Evolutionary conservation across 2,797 vertebrate species (phyloP), one percentile per base, ranked within the genome.

Genomic region (Dicrostonyx torquatus): DNA sequence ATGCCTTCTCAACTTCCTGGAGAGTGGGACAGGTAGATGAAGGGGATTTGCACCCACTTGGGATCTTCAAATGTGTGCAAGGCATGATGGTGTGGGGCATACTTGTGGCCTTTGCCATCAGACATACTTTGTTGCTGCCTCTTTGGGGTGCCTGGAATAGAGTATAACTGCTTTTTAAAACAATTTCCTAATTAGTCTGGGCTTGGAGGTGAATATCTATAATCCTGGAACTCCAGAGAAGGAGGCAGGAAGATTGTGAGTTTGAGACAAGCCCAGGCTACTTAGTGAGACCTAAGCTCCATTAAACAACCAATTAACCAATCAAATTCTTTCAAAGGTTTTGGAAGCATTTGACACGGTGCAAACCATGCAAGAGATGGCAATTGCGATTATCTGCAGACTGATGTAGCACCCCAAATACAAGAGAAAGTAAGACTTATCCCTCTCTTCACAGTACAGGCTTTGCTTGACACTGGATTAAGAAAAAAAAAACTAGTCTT

Each of bases 311-410:
- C 24, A 75, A 50, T 18, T 40, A 58, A 58, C 7, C 31, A 64
- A 6, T 77, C 45, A 79, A 31, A 53, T 53, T 37, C 75, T 66
- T 6, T 68, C 82, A 80, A 40, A 88, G 62, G 83, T 60, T 87
- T 93, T 75, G 53, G 68, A 96, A 89, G 34, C 89, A 70, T 78
- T 68, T 87, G 73, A 55, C 60, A 50, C 13, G n/a, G 68, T 68
- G 90, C 34, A 26, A 40, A 40, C 14, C n/a, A 58, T 70, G 60
- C n/a, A 82, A 43, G 45, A 58, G 70, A 40, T 15, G 34, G 8
- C 58, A 85, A 9, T 48, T 87, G 7, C 48, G 85, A 53, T 50
- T 85, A 34, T 45, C 43, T 79, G 68, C 20, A 64, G 70, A 40
- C 76, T 15, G 22, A 60, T 34, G 31, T 53, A 18, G 45, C 17